Evolutionary conservation across 2,797 vertebrate species (phyloP).

Genomic region (Macropodus opercularis): DNA sequence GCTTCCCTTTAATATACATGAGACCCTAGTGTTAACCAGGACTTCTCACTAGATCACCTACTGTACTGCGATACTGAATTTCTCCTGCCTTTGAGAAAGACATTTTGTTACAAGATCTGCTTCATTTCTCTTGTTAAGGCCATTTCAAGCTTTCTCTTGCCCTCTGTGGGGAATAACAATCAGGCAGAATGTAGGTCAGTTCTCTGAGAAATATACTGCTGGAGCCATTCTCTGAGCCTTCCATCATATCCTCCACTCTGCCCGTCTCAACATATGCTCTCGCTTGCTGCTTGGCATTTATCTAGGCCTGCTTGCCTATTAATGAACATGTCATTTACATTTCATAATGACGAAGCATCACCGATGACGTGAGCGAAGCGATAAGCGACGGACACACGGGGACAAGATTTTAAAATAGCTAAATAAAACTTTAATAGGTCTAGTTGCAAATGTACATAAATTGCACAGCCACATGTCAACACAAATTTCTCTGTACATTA

Average conservation of each 20-base stretch:
- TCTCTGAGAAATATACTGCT: conserved; percentile 43
- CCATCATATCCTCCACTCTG: conserved; percentile 36
- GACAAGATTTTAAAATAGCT: conserved; percentile 91
- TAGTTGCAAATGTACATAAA: conserved; percentile 99
- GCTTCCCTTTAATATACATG: conserved; percentile 31
- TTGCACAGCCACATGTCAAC: conserved; percentile 96
- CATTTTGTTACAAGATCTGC: conserved; percentile 8
- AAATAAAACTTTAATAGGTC: conserved; percentile 99
- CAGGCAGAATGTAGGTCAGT: conserved; percentile 74
- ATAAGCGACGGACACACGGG: conserved; percentile 23
- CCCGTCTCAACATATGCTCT: conserved; percentile 54
- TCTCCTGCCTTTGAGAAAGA: conserved; percentile 1
- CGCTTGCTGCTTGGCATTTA: conserved; percentile 41
- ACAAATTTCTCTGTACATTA: conserved; percentile 97
- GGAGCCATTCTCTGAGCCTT: conserved; percentile 44
- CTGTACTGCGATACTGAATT: neutral
- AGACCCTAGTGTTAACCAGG: conserved; percentile 34
- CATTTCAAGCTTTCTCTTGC: conserved; percentile 32
- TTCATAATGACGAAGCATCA: conserved; percentile 20
- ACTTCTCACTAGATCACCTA: conserved; percentile 9
- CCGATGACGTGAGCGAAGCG: neutral
- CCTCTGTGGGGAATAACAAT: conserved; percentile 68
- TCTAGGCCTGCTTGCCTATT: conserved; percentile 38
- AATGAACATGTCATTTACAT: conserved; percentile 48
- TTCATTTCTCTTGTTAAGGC: conserved; percentile 15